Base-by-base conservation (phyloP, 2,888 invertebrate species). In the Euproctis similis region DNA sequence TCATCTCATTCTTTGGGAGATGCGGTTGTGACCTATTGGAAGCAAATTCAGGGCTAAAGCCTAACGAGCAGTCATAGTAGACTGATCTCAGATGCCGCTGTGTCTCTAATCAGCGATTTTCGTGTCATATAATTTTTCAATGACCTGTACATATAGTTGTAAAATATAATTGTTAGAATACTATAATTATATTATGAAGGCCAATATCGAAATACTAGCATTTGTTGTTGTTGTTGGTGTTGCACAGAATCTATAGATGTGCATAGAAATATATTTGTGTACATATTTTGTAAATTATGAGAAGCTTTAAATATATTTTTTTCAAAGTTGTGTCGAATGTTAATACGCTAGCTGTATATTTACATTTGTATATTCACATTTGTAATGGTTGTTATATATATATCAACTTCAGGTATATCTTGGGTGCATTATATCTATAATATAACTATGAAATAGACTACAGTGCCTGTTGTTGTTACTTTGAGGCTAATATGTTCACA, bases 1-100 rank as follows among this genome's bases (percentile, higher is more conserved):
- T 8, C 94, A 95, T 75, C 90, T 96, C 56, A 91, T 95, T 39
- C 88, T 96, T 26, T 96, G 96, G 95, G 96, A 96, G 52, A 82
- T 76, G 80, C 69, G 84, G 26, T 66, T 80, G 73, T 82, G 75
- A 80, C 68, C 55, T 26, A 25, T 34, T 31, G 20, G 26, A 21
- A 12, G 13, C 6, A 24, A 24, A 33, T 28, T 12, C 34, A 30
- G 24, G 29, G 28, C 31, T 10, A 28, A 31, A 36, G 39, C 45
- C 34, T 31, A 28, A 38, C 34, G 26, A 2, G 8, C n/a, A n/a
- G n/a, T n/a, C n/a, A n/a, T n/a, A n/a, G n/a, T n/a, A n/a, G n/a
- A n/a, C n/a, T n/a, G n/a, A n/a, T 14, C 14, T 14, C 14, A 4
- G 4, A 22, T 40, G 40, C 50, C 47, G 40, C 39, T 33, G 34